Percentiles rank a stretch among this genome's conserved stretches.
Conservation (phyloP, 1,140 invertebrate genomes). For the Drosophila eugracilis region DNA sequence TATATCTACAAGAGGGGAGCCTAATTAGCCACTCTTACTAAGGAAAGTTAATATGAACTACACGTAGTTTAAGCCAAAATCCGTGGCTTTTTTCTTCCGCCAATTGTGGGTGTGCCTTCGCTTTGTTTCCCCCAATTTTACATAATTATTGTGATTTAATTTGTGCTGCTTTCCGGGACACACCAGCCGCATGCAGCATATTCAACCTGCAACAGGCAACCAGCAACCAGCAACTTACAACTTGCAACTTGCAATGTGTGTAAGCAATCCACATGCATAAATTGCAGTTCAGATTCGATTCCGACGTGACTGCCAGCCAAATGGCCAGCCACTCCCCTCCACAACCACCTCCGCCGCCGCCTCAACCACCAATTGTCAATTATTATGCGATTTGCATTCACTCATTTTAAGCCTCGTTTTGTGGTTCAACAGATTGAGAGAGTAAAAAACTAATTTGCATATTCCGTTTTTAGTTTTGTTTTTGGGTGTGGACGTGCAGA, state of each 20-base stretch:
- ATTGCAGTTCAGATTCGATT: conserved; percentile 49
- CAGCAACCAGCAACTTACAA: conserved; percentile 8
- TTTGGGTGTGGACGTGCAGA: conserved; percentile 28
- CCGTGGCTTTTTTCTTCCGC: conserved; percentile 64
- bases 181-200: conserved; percentile 1
- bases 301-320: conserved; percentile 47
- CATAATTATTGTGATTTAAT: conserved; percentile 77
- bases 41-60: too few relatives aligned
- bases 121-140: conserved; percentile 50
- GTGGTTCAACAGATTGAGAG: not conserved
- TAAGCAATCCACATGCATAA: conserved; percentile 50
- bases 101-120: conserved; percentile 60
- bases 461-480: conserved; percentile 17
- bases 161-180: conserved; percentile 43
- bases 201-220: not conserved
- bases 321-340: conserved; percentile 24
- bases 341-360: too few relatives aligned
- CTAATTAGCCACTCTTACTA: conserved; percentile 24
- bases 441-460: conserved; percentile 50
- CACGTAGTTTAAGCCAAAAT: too few relatives aligned
- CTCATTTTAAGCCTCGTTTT: conserved; percentile 64
- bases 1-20: not conserved
- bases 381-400: conserved; percentile 67
- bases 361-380: conserved; percentile 58
- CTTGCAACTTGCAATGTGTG: conserved; percentile 34